Base-by-base conservation (phyloP, 2,888 invertebrate species). In the Diplolepis rosae region DNA sequence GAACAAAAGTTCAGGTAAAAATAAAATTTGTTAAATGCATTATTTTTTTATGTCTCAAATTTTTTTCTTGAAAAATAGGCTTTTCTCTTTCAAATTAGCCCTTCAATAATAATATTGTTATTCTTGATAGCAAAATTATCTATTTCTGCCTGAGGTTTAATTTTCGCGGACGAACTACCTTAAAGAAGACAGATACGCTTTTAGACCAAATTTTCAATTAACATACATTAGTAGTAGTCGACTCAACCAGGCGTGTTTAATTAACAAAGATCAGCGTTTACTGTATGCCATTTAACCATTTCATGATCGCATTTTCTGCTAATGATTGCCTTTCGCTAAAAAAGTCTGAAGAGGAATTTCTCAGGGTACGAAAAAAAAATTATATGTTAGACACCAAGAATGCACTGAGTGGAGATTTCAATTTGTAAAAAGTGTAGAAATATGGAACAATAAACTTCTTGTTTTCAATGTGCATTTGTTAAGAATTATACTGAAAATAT, bases 151-250 rank as follows among this genome's bases (percentile, higher is more conserved):
- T n/a, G n/a, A n/a, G n/a, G n/a, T n/a, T n/a, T n/a, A n/a, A n/a
- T n/a, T n/a, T n/a, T n/a, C n/a, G n/a, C n/a, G n/a, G n/a, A n/a
- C n/a, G n/a, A n/a, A n/a, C n/a, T n/a, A n/a, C n/a, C n/a, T n/a
- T n/a, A n/a, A 54, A 54, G 11, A 39, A 39, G 35, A 24, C 61
- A n/a, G 6, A n/a, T n/a, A 39, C 61, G 24, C n/a, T n/a, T 61
- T 22, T 39, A 24, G 39, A 9, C 13, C 0, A 61, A 61, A 61
- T 48, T 48, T 7, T 18, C 45, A 48, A 9, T 18, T 22, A n/a
- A 2, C 22, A 18, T 48, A n/a, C n/a, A n/a, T n/a, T n/a, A n/a
- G n/a, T n/a, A 18, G 45, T 18, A 18, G 18, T 15, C 22, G 22
- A 22, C 22, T 1, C 18, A 11, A 48, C 9, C 32, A 32, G 9